A percentile compares a stretch with the other conserved stretches of the same genome.
These are phyloP conservation scores for Notarius quadriscutis DNA, from an alignment of 2,113 vertebrate genomes.

Conservation along the genomic window DNA sequence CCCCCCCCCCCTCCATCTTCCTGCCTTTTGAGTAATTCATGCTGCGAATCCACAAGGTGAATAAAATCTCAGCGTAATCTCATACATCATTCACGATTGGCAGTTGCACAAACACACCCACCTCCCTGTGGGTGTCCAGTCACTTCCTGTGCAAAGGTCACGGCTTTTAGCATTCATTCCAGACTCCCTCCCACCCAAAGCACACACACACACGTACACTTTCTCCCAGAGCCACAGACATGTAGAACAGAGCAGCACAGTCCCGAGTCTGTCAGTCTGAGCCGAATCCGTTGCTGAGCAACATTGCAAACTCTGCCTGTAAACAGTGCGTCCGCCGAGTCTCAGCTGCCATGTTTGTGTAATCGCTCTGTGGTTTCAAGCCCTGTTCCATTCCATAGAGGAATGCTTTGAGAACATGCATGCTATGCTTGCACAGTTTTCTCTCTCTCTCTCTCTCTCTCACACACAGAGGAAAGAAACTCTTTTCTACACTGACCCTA, in stretches of 20 bases:
- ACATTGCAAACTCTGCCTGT: slow-evolving; percentile 48
- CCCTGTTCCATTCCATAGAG: slow-evolving; percentile 50
- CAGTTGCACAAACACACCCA: slow-evolving; percentile 30
- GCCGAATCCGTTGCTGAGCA: slow-evolving; percentile 48
- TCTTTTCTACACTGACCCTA: slow-evolving; percentile 12
- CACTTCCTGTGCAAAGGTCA: slow-evolving; percentile 56
- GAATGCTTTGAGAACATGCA: slow-evolving; percentile 40
- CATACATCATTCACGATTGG: slow-evolving; percentile 39
- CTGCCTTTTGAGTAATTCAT: background rate
- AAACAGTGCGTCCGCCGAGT: slow-evolving; percentile 43
- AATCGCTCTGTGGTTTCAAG: slow-evolving; percentile 35
- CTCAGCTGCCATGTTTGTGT: slow-evolving; percentile 46
- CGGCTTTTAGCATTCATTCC: slow-evolving; percentile 48
- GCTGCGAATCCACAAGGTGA: slow-evolving; percentile 1
- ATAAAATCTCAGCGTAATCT: slow-evolving; percentile 6
- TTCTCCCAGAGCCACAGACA: slow-evolving; percentile 43
- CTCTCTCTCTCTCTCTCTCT: background rate
- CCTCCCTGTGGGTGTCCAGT: slow-evolving; percentile 46
- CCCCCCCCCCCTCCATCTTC: background rate
- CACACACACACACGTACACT: slow-evolving; percentile 12
- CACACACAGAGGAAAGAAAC: background rate
- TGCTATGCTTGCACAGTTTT: slow-evolving; percentile 22
- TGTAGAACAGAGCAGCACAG: slow-evolving; percentile 33
- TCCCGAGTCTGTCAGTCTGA: slow-evolving; percentile 48
- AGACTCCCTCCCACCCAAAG: slow-evolving; percentile 26